Evolutionary conservation across 2,888 invertebrate genomes (phyloP), one percentile per base, ranked within the genome.

Genomic region (Microctonus aethiopoides): DNA sequence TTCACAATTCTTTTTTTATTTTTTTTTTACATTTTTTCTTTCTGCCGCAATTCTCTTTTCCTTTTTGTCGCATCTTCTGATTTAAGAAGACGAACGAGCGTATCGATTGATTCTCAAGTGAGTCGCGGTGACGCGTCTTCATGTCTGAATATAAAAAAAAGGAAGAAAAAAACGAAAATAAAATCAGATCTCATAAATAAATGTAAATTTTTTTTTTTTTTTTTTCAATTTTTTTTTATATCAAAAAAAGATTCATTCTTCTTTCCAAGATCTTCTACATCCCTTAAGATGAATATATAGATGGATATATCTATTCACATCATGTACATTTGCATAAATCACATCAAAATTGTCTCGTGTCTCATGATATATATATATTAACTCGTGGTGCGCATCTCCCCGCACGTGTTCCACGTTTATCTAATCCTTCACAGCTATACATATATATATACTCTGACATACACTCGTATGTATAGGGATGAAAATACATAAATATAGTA

Each of bases 21-120:
- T 46, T 9, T 16, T n/a, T 46, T 16, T n/a, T n/a, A 46, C 46
- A 16, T 16, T n/a, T 46, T n/a, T 16, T 46, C 46, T 46, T 46
- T 16, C 41, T 39, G 36, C 39, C n/a, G n/a, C n/a, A n/a, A n/a
- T n/a, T n/a, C n/a, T n/a, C n/a, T n/a, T n/a, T n/a, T n/a, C n/a
- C n/a, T n/a, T 51, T 51, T 10, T n/a, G 32, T 29, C 24, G 57
- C 9, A n/a, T 24, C 26, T 32, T 51, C 51, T 63, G 62, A 63
- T 63, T 51, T 51, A 63, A 46, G 62, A 63, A 63, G 62, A 63
- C 62, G 62, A 63, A 63, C 51, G 61, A 29, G 57, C 20, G 26
- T 63, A 63, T 63, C 62, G 62, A 63, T 63, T 63, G 62, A 63
- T 63, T 63, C 62, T 63, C 51, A 46, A 62, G 62, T 41, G 62